Evolutionary conservation across 2,888 invertebrate genomes (phyloP), one percentile per base, ranked within the genome.

Genomic region (Amphipoea lucens): DNA sequence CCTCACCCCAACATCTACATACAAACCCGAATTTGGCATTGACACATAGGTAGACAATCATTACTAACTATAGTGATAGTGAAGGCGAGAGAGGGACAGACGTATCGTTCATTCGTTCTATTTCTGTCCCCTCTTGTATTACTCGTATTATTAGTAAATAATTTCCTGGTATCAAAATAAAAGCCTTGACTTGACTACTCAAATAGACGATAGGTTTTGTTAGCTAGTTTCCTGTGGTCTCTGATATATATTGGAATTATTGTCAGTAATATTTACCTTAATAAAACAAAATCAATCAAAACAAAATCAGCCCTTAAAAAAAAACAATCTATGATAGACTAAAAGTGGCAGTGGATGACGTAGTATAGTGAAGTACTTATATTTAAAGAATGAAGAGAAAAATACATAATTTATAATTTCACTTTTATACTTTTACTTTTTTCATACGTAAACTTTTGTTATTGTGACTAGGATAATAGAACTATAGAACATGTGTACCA

Each of bases 111-210:
- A 74, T 65, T 85, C 17, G 67, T 76, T 79, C 63, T 79, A 70
- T 82, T 63, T 76, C 76, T 73, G 45, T 78, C 65, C 45, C 45
- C 42, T 65, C 71, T 82, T 60, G 68, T 76, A 71, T 77, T 83
- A 40, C 40, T 40, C 40, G 40, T 40, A 78, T 78, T 74, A 78
- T 79, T 72, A 48, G 74, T 80, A 80, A 76, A 78, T 85, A 83
- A 81, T 83, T 82, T 83, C 72, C 88, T 88, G 80, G 77, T 82
- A 85, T 65, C 78, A 57, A 77, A 84, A 76, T 66, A 67, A 79
- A 84, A 82, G 48, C 86, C 86, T 88, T 88, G 82, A 82, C 76
- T 84, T 77, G 67, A 82, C 68, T 74, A 57, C 71, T 71, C 42
- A 20, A 80, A 74, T 76, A 80, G 63, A 69, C 75, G 20, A 77